phyloP scores from a whole-genome alignment of 2,797 vertebrate species.

The Centroberyx gerrardi region DNA sequence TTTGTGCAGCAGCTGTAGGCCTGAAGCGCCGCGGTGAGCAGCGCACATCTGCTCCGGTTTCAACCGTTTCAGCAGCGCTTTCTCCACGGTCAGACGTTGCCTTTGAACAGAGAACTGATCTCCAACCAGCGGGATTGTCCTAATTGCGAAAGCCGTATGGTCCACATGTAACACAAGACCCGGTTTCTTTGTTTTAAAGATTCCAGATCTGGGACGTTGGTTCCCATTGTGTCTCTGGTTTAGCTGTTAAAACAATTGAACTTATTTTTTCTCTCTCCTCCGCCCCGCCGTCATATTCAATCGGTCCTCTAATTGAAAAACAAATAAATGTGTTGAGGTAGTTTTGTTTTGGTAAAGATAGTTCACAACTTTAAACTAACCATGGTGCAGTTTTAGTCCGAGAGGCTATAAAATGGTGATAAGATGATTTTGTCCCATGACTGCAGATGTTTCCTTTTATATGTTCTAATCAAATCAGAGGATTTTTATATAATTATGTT shows the following conservation, averaged over 20 bases:
- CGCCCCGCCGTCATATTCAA: too few relatives aligned
- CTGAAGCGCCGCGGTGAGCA: slow-evolving; percentile 32
- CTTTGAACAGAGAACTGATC: slow-evolving; percentile 42
- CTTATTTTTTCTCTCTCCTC: too few relatives aligned
- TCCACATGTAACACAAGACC: slow-evolving; percentile 35
- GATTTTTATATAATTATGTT: not conserved
- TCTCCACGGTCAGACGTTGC: slow-evolving; percentile 57
- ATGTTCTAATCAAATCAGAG: slow-evolving; percentile 1
- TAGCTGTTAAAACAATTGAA: not conserved
- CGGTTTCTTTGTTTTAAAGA: slow-evolving; percentile 33
- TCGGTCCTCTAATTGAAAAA: too few relatives aligned
- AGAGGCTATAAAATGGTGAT: not conserved
- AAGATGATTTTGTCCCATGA: slow-evolving; percentile 2
- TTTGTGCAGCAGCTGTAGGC: slow-evolving; percentile 59
- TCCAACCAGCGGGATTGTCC: slow-evolving; percentile 2
- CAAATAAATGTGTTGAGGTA: too few relatives aligned
- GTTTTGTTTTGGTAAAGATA: too few relatives aligned
- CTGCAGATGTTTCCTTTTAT: not conserved
- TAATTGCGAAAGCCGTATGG: slow-evolving; percentile 9
- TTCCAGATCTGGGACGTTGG: not conserved
- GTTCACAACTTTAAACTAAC: too few relatives aligned
- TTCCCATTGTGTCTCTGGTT: not conserved
- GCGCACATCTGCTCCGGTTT: slow-evolving; percentile 68
- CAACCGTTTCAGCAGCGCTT: slow-evolving; percentile 39
- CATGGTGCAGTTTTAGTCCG: not conserved